Conservation (phyloP, 2,113 vertebrate species). For the cattle (Bos taurus) region ARS-UCD2.0 NC_037346.1:16542501-16543000, state of each 20-base stretch:
- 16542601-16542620: background rate
- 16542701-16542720: background rate
- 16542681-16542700: background rate
- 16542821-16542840: background rate
- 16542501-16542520: background rate
- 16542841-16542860: background rate
- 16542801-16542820: background rate
- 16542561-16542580: accelerated
- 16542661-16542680: background rate
- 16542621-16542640: background rate
- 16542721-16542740: background rate
- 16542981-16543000: accelerated
- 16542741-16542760: background rate
- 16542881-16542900: background rate
- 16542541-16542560: too few relatives aligned
- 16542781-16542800: background rate
- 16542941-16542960: background rate
- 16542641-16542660: background rate
- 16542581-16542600: background rate
- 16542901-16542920: slow-evolving; percentile 28
- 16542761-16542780: background rate
- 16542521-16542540: background rate
- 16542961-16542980: background rate
- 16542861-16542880: background rate
- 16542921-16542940: background rate